phyloP scores from a whole-genome alignment of 2,888 invertebrate genomes.

The Phaedon cochleariae region DNA sequence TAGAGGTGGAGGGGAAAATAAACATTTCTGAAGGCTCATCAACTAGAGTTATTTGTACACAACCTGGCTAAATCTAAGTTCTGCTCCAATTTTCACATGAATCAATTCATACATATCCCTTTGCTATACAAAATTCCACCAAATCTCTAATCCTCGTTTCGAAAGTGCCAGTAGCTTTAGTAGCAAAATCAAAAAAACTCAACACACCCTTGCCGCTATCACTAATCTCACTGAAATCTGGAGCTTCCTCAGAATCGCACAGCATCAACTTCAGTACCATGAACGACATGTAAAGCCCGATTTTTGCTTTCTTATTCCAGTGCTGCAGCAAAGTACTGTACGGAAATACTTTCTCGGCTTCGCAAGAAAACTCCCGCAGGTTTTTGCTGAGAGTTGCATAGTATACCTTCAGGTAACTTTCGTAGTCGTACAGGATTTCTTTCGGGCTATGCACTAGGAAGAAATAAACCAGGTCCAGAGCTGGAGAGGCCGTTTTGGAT shows the following conservation, averaged over 20 bases:
- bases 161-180: neutral
- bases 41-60: no score
- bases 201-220: neutral
- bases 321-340: neutral
- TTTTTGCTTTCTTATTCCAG: neutral
- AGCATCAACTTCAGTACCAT: slow-evolving; percentile 24
- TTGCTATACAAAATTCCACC: neutral
- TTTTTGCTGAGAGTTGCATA: slow-evolving; percentile 44
- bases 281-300: slow-evolving; percentile 7
- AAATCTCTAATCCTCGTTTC: neutral
- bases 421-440: slow-evolving; percentile 44
- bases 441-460: slow-evolving; percentile 48
- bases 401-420: slow-evolving; percentile 47
- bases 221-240: neutral
- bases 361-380: slow-evolving; percentile 33
- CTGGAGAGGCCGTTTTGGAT: slow-evolving; percentile 36
- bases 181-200: neutral
- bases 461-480: slow-evolving; percentile 50
- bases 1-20: no score
- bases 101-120: neutral
- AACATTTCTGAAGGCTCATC: no score
- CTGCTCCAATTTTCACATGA: no score
- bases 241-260: slow-evolving; percentile 17
- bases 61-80: no score
- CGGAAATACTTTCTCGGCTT: slow-evolving; percentile 3